These are phyloP conservation scores for Phania funesta DNA, from an alignment of 2,888 invertebrate species.

Conservation along the genomic window DNA sequence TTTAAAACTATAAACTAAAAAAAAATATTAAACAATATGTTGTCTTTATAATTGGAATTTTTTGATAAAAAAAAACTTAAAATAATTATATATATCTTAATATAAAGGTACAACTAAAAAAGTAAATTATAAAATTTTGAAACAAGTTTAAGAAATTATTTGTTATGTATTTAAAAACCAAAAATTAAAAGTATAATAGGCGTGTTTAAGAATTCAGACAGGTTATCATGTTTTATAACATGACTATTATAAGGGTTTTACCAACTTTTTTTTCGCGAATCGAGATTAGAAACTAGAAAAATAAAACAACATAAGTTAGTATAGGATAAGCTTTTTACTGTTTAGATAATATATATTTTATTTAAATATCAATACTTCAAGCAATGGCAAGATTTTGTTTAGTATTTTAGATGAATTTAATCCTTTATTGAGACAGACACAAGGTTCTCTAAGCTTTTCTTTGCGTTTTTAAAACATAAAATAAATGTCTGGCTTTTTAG, in stretches of 20 bases:
- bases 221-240: neutral
- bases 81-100: slow-evolving; percentile 36
- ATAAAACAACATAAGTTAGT: slow-evolving; percentile 43
- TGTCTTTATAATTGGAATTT: slow-evolving; percentile 51
- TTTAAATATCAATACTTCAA: slow-evolving; percentile 40
- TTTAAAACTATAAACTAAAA: slow-evolving; percentile 31
- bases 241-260: slow-evolving; percentile 1
- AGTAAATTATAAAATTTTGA: slow-evolving; percentile 24
- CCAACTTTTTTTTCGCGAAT: slow-evolving; percentile 1
- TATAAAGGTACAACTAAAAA: slow-evolving; percentile 19
- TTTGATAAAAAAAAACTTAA: slow-evolving; percentile 34
- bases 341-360: slow-evolving; percentile 13
- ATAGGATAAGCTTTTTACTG: neutral
- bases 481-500: slow-evolving; percentile 39
- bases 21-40: slow-evolving; percentile 22
- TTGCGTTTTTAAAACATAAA: slow-evolving; percentile 10
- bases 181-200: slow-evolving; percentile 8
- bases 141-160: neutral
- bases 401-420: slow-evolving; percentile 63
- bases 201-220: neutral
- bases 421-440: slow-evolving; percentile 64
- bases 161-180: neutral
- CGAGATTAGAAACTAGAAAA: neutral
- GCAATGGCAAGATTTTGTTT: slow-evolving; percentile 54
- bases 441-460: slow-evolving; percentile 22